A percentile compares a stretch with the other conserved stretches of the same genome.
Conservation (phyloP, 1,140 invertebrate species). For the Aphelinus certus region DNA sequence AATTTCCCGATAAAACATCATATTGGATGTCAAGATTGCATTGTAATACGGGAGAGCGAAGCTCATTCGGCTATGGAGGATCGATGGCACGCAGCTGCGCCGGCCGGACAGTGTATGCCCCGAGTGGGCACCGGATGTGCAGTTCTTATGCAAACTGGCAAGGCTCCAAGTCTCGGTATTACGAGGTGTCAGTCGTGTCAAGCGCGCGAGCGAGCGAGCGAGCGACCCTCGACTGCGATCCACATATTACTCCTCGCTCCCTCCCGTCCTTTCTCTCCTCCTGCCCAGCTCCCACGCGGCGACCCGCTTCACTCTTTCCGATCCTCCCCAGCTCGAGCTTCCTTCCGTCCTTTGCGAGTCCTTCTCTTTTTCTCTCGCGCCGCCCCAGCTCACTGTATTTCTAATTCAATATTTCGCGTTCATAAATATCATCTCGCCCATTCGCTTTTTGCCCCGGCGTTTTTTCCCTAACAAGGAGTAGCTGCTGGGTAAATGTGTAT, state of each 20-base stretch:
- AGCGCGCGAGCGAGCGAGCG: slow-evolving; percentile 35
- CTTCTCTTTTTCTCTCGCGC: not conserved
- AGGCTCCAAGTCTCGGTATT: slow-evolving; percentile 58
- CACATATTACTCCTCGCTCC: slow-evolving; percentile 34
- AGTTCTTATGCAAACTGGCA: slow-evolving; percentile 64
- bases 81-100: not conserved
- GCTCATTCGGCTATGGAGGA: slow-evolving; percentile 24
- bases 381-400: slow-evolving; percentile 19
- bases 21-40: slow-evolving; percentile 22
- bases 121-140: slow-evolving; percentile 51
- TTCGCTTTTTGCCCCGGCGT: not conserved
- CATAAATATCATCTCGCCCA: not conserved
- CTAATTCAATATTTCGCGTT: slow-evolving; percentile 21
- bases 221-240: slow-evolving; percentile 46
- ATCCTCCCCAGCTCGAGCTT: not conserved
- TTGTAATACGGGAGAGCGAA: slow-evolving; percentile 29
- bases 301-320: slow-evolving; percentile 22
- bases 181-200: slow-evolving; percentile 62
- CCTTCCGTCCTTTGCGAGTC: not conserved
- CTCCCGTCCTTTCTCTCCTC: not conserved
- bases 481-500: too few relatives aligned
- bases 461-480: not conserved
- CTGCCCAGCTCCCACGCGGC: not conserved
- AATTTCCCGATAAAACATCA: slow-evolving; percentile 19
- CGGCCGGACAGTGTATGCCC: slow-evolving; percentile 41